Base-by-base conservation (phyloP, 2,888 invertebrate genomes). In the Agrilus biguttatus region DNA sequence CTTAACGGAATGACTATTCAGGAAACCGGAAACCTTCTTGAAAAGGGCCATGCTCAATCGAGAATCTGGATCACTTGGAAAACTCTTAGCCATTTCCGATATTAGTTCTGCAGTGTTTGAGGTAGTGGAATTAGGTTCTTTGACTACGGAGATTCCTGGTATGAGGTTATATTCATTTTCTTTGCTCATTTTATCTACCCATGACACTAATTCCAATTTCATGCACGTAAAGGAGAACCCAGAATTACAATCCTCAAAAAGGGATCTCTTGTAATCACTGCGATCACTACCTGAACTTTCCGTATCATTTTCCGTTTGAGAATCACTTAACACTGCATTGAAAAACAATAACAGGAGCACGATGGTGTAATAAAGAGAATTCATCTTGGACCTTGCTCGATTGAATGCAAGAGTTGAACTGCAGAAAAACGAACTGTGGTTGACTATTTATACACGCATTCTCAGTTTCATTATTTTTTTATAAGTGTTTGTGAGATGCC, bases 11-110 rank as follows among this genome's bases (percentile, higher is more conserved):
- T 83, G 81, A 2, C 77, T 77, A 56, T 77, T 78, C 48, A 85
- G 62, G 49, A 82, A 80, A 49, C 70, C 75, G 19, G 77, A 76
- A 33, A 85, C 64, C 55, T 78, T 78, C 52, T 76, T 78, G 44
- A 83, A 52, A 32, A 86, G 66, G 51, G 77, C 83, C 40, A 79
- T 81, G 57, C 85, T 83, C 36, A 86, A 61, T 37, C 82, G 71
- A 41, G 79, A 80, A 53, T 81, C 80, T 14, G 80, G 77, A 55
- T 82, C 81, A 28, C 78, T 75, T 0, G 83, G 82, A 54, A 80
- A 76, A 33, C 78, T 76, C 45, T 81, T 72, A 0, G 83, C 82
- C 1, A 84, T 62, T 55, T 83, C 82, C 0, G 80, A 77, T 49
- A 82, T 77, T 21, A 83, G 72, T 46, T 82, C 80, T 4, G 77